Evolutionary conservation across 2,797 vertebrate species (phyloP).

Genomic region (Aldrovandia affinis): DNA sequence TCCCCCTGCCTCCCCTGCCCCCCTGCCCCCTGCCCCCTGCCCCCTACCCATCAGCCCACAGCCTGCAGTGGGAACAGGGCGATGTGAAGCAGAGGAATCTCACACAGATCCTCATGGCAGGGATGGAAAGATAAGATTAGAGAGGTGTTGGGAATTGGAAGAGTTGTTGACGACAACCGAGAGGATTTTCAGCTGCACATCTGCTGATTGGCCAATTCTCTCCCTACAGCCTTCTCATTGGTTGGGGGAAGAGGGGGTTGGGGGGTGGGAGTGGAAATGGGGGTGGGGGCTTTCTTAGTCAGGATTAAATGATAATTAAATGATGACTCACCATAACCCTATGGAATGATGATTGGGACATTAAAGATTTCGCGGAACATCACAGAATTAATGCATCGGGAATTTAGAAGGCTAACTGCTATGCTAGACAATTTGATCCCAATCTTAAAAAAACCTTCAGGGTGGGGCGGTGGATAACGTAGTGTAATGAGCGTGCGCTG

Average conservation of each 20-base stretch:
- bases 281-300: too few relatives aligned
- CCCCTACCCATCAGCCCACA: slow-evolving; percentile 27
- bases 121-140: slow-evolving; percentile 58
- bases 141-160: slow-evolving; percentile 68
- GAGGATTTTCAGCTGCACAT: slow-evolving; percentile 19
- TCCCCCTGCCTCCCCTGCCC: too few relatives aligned
- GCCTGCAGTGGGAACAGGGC: background rate
- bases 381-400: background rate
- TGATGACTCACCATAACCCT: too few relatives aligned
- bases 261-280: background rate
- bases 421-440: too few relatives aligned
- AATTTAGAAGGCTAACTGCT: background rate
- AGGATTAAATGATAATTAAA: too few relatives aligned
- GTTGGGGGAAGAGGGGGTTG: background rate
- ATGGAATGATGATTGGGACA: background rate
- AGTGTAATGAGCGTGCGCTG: too few relatives aligned
- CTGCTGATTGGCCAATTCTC: background rate
- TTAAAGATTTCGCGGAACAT: background rate
- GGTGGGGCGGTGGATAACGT: too few relatives aligned
- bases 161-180: slow-evolving; percentile 62
- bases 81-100: slow-evolving; percentile 55
- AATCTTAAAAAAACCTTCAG: background rate
- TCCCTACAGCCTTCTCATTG: background rate
- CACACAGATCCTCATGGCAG: slow-evolving; percentile 53
- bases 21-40: background rate